Evolutionary conservation across 2,888 invertebrate genomes (phyloP), one percentile per base, ranked within the genome.

Genomic region (Darwinula stevensoni): DNA sequence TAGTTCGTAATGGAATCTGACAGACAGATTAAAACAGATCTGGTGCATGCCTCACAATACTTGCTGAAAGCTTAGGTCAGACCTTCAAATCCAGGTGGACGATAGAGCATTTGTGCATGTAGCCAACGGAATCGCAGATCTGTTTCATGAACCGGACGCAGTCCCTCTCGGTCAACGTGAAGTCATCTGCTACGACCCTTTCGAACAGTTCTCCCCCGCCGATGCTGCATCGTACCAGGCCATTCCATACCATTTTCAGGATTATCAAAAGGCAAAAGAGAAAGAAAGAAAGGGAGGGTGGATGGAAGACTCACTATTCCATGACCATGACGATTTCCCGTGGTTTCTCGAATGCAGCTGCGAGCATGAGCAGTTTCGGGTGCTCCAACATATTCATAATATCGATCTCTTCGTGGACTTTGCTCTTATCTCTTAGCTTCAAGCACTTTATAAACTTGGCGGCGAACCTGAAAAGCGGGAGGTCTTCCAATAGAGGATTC

Each of bases 171-270:
- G 91, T 82, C 34, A 84, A 57, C 9, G 78, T 73, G 48, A 82
- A 82, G 45, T 80, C 78, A 43, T 84, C 86, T 9, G 76, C 80
- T 1, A 80, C 75, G 2, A 91, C 76, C 33, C 86, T 59, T 47
- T 86, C 82, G 47, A 88, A 88, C 18, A 91, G 57, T 49, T 91
- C 86, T 0, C 86, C 88, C 2, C 88, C 86, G 37, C 71, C 70
- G 39, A 86, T 72, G 45, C 84, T 86, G 22, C 22, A 22, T 9
- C 22, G n/a, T n/a, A 22, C 22, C 9, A 22, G 22, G 22, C n/a
- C 22, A 22, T 6, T 22, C 22, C 6, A 9, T 22, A 9, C 9
- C 22, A 22, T 22, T 22, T n/a, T n/a, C n/a, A n/a, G n/a, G n/a
- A n/a, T n/a, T n/a, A n/a, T n/a, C n/a, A n/a, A n/a, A n/a, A n/a